Base-by-base conservation (phyloP, 2,797 vertebrate genomes). In the Synanceia verrucosa region DNA sequence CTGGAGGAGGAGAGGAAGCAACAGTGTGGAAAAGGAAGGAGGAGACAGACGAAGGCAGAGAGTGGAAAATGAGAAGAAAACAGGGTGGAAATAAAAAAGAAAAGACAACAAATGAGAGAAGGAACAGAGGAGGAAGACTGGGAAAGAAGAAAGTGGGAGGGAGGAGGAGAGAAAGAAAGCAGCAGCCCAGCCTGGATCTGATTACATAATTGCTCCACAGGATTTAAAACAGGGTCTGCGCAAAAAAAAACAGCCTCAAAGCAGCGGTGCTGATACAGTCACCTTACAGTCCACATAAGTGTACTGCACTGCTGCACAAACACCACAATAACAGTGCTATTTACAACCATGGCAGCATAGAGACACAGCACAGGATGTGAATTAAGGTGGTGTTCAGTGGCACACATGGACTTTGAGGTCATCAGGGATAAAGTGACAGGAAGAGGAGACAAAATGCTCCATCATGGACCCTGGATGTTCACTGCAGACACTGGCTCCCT, bases 121-220 rank as follows among this genome's bases (percentile, higher is more conserved):
- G 14, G 44, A 33, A 19, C 13, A 50, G 29, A n/a, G 24, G 43
- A 43, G 33, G 21, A 19, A 9, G 12, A 55, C 18, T 12, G 13
- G 37, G 13, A 14, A 11, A 46, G n/a, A 34, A 24, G 19, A 33
- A 24, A 60, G 8, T 14, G 28, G 47, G 48, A 51, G 43, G 56
- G 41, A 44, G 61, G 44, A 48, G 70, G 78, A 60, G 82, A 65
- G 68, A 28, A 39, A 65, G 68, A 28, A 39, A 51, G 81, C 66
- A 75, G 81, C 67, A 44, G 75, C 31, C 71, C 66, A 13, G 76
- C 65, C 76, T 75, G 78, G 16, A 82, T 90, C 82, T 59, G 82
- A 85, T 91, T 91, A 92, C 87, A 90, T 88, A 90, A 90, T 78
- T 69, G 43, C 71, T 75, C 68, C 13, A 79, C 74, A 63, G 82